Evolutionary conservation across 2,888 invertebrate species (phyloP).

Genomic region (Athrips mouffetella): DNA sequence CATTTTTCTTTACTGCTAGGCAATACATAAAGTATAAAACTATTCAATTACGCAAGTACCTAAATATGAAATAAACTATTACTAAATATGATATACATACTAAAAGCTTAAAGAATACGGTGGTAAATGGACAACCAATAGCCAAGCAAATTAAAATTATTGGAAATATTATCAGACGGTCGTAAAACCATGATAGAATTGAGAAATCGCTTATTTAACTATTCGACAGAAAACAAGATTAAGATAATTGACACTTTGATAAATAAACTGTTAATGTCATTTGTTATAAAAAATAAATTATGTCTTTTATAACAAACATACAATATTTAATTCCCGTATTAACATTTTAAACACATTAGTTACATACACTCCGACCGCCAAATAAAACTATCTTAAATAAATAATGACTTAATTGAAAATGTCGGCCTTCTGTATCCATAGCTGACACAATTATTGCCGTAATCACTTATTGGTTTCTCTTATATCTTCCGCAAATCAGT

Average conservation of each 20-base stretch:
- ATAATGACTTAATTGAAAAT: constrained; percentile 45
- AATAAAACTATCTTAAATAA: constrained; percentile 17
- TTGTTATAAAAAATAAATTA: neutral
- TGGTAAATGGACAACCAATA: too few species aligned
- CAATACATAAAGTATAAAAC: too few species aligned
- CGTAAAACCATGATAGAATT: too few species aligned
- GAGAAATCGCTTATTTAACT: too few species aligned
- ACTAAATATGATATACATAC: neutral
- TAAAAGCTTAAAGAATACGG: too few species aligned
- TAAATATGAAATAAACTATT: neutral
- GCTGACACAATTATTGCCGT: constrained; percentile 32
- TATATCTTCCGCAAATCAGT: constrained; percentile 39
- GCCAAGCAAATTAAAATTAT: too few species aligned
- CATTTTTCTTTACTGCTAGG: too few species aligned
- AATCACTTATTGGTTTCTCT: constrained; percentile 30
- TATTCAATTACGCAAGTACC: neutral
- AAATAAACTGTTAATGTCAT: too few species aligned
- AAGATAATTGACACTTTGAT: too few species aligned
- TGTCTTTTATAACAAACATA: constrained; percentile 1
- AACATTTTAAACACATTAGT: constrained; percentile 6
- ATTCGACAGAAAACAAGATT: too few species aligned
- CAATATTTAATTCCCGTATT: constrained; percentile 1
- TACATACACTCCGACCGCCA: constrained; percentile 6
- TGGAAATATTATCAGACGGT: too few species aligned
- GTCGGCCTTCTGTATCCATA: constrained; percentile 39